Conservation (phyloP, 2,888 invertebrate species). For the Podabrus alpinus region DNA sequence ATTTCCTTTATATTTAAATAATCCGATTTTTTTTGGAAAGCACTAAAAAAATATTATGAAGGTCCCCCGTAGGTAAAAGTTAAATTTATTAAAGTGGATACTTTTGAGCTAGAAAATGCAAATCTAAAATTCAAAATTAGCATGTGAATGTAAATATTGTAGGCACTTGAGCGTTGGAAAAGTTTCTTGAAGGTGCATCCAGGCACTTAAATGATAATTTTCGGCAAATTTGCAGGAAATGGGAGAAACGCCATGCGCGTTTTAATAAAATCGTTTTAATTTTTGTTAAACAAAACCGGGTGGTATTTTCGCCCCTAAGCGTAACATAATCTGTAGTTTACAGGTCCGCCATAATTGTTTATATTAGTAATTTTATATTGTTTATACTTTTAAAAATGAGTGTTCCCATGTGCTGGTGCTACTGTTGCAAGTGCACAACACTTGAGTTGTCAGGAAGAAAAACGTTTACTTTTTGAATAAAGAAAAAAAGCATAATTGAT, state of each 20-base stretch:
- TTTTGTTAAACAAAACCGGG: conserved; percentile 14
- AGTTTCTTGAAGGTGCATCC: conserved; percentile 19
- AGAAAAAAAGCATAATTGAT: conserved; percentile 18
- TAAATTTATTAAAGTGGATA: conserved; percentile 5
- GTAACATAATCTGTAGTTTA: conserved; percentile 39
- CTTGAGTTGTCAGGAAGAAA: conserved; percentile 16
- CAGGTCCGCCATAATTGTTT: conserved; percentile 38
- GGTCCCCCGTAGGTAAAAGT: not conserved
- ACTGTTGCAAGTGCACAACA: conserved; percentile 23
- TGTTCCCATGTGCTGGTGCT: conserved; percentile 33
- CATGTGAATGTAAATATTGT: conserved; percentile 28
- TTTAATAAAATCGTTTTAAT: not conserved
- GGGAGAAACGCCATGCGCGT: not conserved
- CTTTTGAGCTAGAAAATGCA: conserved; percentile 5
- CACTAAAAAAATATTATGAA: not conserved
- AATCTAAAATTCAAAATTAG: conserved; percentile 23
- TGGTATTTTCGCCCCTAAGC: conserved; percentile 24
- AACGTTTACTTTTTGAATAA: not conserved
- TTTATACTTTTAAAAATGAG: conserved; percentile 36
- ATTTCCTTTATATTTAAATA: not conserved
- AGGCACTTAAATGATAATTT: conserved; percentile 33
- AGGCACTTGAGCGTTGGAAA: conserved; percentile 19
- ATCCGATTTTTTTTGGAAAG: not conserved
- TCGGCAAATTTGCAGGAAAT: conserved; percentile 32
- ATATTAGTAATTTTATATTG: conserved; percentile 39